phyloP scores from a whole-genome alignment of 2,888 invertebrate species.

The Metellina segmentata region DNA sequence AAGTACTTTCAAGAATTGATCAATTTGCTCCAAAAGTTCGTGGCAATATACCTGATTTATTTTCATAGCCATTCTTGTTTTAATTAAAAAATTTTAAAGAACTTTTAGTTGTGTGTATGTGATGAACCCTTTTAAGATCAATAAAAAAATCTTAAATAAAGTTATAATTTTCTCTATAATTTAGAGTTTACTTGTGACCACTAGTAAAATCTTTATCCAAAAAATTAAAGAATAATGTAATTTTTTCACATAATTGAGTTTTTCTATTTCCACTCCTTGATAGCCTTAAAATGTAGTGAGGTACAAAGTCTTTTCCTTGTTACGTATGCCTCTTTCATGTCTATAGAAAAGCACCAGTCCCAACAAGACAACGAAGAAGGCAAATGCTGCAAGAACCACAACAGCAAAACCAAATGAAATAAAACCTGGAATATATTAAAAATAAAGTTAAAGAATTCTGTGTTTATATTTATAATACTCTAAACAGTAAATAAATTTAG shows the following conservation, averaged over 20 bases:
- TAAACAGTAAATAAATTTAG: too few species aligned
- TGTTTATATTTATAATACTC: background rate
- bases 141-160: too few species aligned
- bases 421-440: conserved; percentile 30
- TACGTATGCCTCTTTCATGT: conserved; percentile 38
- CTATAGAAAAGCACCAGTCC: conserved; percentile 48
- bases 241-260: background rate
- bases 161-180: background rate
- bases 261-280: background rate
- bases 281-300: conserved; percentile 26
- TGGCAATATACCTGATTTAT: too few species aligned
- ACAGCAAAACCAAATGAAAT: conserved; percentile 53
- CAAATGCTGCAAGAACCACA: conserved; percentile 56
- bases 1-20: too few species aligned
- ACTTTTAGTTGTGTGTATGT: too few species aligned
- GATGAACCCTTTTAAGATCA: too few species aligned
- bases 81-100: too few species aligned
- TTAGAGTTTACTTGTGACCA: background rate
- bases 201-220: background rate
- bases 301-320: conserved; percentile 51
- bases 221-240: background rate
- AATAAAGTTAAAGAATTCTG: background rate
- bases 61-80: too few species aligned
- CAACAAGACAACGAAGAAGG: conserved; percentile 45
- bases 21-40: too few species aligned